phyloP scores from a whole-genome alignment of 2,797 vertebrate species.

The Syndactyla subalaris region DNA sequence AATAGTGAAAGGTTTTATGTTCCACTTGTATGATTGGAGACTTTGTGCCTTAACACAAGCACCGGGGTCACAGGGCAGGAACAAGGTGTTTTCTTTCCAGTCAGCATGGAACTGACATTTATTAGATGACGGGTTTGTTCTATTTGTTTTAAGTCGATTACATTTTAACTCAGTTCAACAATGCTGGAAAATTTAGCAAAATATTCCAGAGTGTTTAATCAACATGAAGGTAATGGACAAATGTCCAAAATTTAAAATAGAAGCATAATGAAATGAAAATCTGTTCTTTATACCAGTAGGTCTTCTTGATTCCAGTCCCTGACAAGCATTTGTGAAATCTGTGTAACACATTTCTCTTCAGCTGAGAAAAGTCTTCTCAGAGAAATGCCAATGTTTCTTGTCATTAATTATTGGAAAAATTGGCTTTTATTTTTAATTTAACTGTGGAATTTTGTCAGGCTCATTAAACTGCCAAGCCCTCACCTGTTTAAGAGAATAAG shows the following conservation, averaged over 20 bases:
- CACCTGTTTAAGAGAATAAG: background rate
- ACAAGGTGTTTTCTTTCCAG: slow-evolving; percentile 63
- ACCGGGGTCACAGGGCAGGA: slow-evolving; percentile 47
- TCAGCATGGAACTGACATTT: slow-evolving; percentile 55
- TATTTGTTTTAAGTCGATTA: slow-evolving; percentile 53
- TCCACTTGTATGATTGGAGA: slow-evolving; percentile 55
- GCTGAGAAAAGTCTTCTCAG: background rate
- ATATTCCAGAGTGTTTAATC: slow-evolving; percentile 36
- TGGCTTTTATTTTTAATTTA: background rate
- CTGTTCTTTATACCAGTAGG: background rate
- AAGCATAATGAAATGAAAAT: background rate
- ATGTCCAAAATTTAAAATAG: background rate
- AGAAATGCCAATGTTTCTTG: background rate
- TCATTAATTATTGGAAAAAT: background rate
- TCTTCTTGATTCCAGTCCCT: background rate
- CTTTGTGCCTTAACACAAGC: slow-evolving; percentile 51
- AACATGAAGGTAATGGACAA: background rate
- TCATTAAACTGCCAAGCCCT: background rate
- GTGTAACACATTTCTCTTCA: background rate
- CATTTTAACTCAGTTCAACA: slow-evolving; percentile 54
- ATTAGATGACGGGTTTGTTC: slow-evolving; percentile 54
- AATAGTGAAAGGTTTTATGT: slow-evolving; percentile 61
- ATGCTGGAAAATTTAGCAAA: slow-evolving; percentile 54
- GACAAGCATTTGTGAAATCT: background rate
- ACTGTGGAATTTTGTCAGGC: background rate